Evolutionary conservation across 1,140 invertebrate species (phyloP).

Genomic region (Platyura marginata): DNA sequence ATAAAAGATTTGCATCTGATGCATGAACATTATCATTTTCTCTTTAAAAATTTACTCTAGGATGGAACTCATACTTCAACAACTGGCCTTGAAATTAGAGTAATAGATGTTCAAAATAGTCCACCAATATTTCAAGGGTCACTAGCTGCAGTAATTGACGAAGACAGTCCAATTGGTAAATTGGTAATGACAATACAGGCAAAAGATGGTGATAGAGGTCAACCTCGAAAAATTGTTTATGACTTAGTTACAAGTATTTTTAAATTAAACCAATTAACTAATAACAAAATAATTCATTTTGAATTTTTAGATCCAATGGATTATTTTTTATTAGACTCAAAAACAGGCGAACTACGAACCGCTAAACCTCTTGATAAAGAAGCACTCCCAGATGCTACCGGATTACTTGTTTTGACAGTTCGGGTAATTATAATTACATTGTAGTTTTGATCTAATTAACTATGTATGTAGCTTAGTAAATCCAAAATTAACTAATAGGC

Average conservation of each 20-base stretch:
- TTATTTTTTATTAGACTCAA: conserved; percentile 62
- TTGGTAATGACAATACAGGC: conserved; percentile 61
- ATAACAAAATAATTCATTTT: not conserved
- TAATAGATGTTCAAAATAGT: conserved; percentile 65
- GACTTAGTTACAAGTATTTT: conserved; percentile 63
- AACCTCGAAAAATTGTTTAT: conserved; percentile 56
- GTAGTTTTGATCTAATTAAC: too few species aligned
- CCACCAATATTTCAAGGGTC: conserved; percentile 67
- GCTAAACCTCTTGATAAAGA: conserved; percentile 71
- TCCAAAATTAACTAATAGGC: conserved; percentile 30
- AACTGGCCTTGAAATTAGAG: conserved; percentile 52
- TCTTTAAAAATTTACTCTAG: conserved; percentile 27
- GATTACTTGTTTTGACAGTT: conserved; percentile 53
- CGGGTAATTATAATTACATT: conserved; percentile 35
- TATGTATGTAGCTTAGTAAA: too few species aligned
- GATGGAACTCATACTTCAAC: conserved; percentile 58
- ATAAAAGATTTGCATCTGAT: too few species aligned
- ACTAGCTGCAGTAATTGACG: conserved; percentile 57
- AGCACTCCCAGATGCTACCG: conserved; percentile 54
- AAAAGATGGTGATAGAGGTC: conserved; percentile 61
- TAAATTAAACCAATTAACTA: not conserved
- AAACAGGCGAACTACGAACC: conserved; percentile 60
- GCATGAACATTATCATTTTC: too few species aligned
- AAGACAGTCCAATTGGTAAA: conserved; percentile 71
- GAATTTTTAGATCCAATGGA: conserved; percentile 57